Conservation (phyloP, 2,888 invertebrate species). For the Lepidochitona cinerea region DNA sequence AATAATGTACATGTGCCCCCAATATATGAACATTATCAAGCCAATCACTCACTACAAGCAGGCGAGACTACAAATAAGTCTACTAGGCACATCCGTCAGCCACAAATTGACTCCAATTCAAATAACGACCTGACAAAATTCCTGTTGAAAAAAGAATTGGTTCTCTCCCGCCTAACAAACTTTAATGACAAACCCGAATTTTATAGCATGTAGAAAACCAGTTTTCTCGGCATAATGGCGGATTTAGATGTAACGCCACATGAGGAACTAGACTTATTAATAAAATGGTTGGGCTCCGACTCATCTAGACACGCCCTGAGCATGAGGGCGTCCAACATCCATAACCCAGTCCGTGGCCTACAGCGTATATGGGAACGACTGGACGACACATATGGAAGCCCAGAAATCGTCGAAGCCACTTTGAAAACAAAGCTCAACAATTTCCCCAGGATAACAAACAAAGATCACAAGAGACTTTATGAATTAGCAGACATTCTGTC, state of each 20-base stretch:
- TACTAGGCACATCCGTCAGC: too few relatives aligned
- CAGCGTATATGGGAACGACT: slow-evolving; percentile 21
- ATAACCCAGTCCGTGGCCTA: slow-evolving; percentile 15
- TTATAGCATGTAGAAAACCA: slow-evolving; percentile 9
- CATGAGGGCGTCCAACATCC: slow-evolving; percentile 10
- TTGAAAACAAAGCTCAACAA: slow-evolving; percentile 14
- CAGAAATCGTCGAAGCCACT: slow-evolving; percentile 17
- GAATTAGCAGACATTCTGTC: slow-evolving; percentile 26
- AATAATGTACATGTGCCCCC: too few relatives aligned
- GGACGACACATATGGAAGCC: slow-evolving; percentile 20
- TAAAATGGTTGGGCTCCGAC: slow-evolving; percentile 22
- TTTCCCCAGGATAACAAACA: slow-evolving; percentile 17
- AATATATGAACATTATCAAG: too few relatives aligned
- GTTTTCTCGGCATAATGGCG: slow-evolving; percentile 13
- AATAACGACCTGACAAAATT: too few relatives aligned
- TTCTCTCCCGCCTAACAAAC: slow-evolving; percentile 2
- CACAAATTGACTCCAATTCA: too few relatives aligned
- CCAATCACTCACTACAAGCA: too few relatives aligned
- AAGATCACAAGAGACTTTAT: slow-evolving; percentile 21
- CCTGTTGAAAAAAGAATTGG: slow-evolving; percentile 6
- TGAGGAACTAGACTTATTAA: slow-evolving; percentile 17
- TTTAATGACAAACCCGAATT: slow-evolving; percentile 14
- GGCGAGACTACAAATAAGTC: too few relatives aligned
- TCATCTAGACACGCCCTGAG: slow-evolving; percentile 13
- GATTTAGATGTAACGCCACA: slow-evolving; percentile 12